Evolutionary conservation across 2,888 invertebrate species (phyloP).

Genomic region (Agrotis clavis): DNA sequence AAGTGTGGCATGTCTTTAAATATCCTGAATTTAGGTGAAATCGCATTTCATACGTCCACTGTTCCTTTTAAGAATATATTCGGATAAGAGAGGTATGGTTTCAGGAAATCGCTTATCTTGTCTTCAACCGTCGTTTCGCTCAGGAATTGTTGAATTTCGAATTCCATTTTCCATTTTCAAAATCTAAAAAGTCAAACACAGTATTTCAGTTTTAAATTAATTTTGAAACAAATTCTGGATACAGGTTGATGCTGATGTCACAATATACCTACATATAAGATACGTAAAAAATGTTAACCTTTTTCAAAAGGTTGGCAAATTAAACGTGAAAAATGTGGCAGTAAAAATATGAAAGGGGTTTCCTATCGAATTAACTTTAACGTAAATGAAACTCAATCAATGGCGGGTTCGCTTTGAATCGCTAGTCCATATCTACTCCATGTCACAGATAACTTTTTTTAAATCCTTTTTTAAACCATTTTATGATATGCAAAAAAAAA

Average conservation of each 20-base stretch:
- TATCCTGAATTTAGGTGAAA: conserved; percentile 40
- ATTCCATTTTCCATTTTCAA: conserved; percentile 16
- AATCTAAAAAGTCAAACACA: background rate
- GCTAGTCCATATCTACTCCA: conserved; percentile 7
- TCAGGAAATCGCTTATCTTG: conserved; percentile 50
- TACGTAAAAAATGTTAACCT: conserved; percentile 5
- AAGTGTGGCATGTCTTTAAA: background rate
- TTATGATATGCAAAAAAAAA: background rate
- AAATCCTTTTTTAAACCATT: background rate
- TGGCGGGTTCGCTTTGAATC: conserved; percentile 15
- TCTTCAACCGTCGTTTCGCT: conserved; percentile 44
- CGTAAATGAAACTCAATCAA: conserved; percentile 41
- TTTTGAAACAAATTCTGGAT: conserved; percentile 9
- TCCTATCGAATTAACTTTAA: conserved; percentile 36
- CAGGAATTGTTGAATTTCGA: conserved; percentile 39
- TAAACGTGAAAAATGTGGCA: conserved; percentile 23
- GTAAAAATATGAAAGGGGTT: conserved; percentile 19
- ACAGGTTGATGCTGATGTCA: background rate
- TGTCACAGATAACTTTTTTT: background rate
- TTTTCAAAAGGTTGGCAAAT: conserved; percentile 19
- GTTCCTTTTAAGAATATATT: conserved; percentile 46
- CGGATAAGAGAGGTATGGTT: conserved; percentile 35
- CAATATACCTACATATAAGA: background rate
- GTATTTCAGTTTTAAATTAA: conserved; percentile 9
- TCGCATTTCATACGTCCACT: conserved; percentile 32